Evolutionary conservation across 2,888 invertebrate genomes (phyloP).

Genomic region (Pyrocoelia pectoralis): DNA sequence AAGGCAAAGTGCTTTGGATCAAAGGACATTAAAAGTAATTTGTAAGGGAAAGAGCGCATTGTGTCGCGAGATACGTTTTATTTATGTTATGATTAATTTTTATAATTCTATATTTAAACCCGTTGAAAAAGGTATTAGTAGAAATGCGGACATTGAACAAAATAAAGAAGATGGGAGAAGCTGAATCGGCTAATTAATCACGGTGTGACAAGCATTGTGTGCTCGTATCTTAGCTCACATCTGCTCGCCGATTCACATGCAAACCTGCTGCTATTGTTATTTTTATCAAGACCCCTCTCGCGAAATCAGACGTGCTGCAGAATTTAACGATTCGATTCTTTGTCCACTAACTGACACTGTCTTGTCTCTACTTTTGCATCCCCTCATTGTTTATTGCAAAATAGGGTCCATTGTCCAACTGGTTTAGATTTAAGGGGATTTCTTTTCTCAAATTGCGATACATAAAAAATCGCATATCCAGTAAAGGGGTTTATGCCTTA

Average conservation of each 20-base stretch:
- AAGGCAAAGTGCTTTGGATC: no score
- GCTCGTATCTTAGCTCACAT: conserved; percentile 43
- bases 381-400: conserved; percentile 44
- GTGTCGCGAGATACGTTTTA: no score
- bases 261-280: conserved; percentile 49
- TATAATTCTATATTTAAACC: conserved; percentile 1
- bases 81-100: no score
- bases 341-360: conserved; percentile 41
- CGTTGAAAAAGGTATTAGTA: conserved; percentile 24
- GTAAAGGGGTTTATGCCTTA: not conserved
- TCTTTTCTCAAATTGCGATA: conserved; percentile 14
- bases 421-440: conserved; percentile 31
- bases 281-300: conserved; percentile 48
- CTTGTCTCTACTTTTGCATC: conserved; percentile 41
- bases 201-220: conserved; percentile 48
- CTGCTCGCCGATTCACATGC: conserved; percentile 49
- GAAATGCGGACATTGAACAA: conserved; percentile 26
- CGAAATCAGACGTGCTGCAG: conserved; percentile 47
- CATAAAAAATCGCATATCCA: conserved; percentile 10
- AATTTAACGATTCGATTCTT: conserved; percentile 48
- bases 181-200: conserved; percentile 47
- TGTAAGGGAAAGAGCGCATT: no score
- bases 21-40: no score
- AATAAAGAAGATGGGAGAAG: conserved; percentile 43
- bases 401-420: conserved; percentile 38